These are phyloP conservation scores for Acronicta alni DNA, from an alignment of 2,888 invertebrate species.

Conservation along the genomic window DNA sequence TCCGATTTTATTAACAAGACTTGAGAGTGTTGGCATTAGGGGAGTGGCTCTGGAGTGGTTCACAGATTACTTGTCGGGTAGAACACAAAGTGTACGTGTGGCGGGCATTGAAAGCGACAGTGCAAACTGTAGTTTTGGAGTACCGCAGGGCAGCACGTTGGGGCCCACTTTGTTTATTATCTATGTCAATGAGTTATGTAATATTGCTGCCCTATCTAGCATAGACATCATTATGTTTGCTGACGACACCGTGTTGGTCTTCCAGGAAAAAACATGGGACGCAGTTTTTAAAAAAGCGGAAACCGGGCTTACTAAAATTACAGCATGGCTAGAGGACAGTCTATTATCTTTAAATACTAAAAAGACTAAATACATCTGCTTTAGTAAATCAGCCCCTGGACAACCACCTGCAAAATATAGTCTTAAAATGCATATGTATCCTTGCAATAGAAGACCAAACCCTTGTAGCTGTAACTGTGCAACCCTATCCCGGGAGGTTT, in stretches of 20 bases:
- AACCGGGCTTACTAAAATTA: not conserved
- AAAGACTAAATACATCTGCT: not conserved
- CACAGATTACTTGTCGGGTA: not conserved
- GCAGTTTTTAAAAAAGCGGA: not conserved
- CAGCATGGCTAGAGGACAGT: not conserved
- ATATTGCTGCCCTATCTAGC: not conserved
- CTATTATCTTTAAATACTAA: not conserved
- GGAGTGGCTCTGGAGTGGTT: conserved; percentile 1
- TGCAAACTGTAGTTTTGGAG: not conserved
- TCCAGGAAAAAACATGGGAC: not conserved
- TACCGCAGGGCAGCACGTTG: too few relatives aligned
- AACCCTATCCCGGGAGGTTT: not conserved
- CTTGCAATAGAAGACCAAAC: not conserved
- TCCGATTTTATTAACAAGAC: not conserved
- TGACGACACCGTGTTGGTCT: not conserved
- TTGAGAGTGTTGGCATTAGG: conserved; percentile 1
- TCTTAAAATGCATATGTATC: conserved; percentile 1
- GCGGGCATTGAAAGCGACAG: not conserved
- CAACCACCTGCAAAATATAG: not conserved
- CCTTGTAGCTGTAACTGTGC: not conserved
- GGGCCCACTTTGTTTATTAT: not conserved
- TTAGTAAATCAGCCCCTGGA: not conserved
- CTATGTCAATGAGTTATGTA: not conserved
- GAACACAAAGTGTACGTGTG: not conserved
- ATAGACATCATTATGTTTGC: not conserved